Evolutionary conservation across 1,140 invertebrate genomes (phyloP).

Genomic region (Drosophila cardini): DNA sequence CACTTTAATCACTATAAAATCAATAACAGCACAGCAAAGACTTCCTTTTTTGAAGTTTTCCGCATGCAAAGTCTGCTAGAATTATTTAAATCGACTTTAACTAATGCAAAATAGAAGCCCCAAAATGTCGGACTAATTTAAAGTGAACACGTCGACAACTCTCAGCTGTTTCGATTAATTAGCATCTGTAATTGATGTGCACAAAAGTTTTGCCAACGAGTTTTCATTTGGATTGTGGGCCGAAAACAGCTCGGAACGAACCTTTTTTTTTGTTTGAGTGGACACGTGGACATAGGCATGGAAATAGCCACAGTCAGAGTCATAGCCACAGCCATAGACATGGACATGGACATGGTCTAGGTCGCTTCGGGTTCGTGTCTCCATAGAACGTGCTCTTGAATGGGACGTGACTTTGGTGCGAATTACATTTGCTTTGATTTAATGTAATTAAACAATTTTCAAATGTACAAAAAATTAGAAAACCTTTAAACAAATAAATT

Average conservation of each 20-base stretch:
- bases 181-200: conserved; percentile 83
- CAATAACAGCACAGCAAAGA: background rate
- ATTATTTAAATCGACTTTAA: background rate
- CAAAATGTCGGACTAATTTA: conserved; percentile 39
- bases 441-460: conserved; percentile 82
- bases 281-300: conserved; percentile 50
- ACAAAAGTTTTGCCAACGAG: conserved; percentile 75
- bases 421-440: conserved; percentile 83
- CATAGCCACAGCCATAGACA: conserved; percentile 43
- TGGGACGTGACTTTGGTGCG: conserved; percentile 80
- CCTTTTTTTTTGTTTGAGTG: conserved; percentile 62
- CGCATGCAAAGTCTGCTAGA: background rate
- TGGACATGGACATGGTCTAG: conserved; percentile 28
- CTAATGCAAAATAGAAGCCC: conserved; percentile 1
- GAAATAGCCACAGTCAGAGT: conserved; percentile 36
- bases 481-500: conserved; percentile 6
- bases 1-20: background rate
- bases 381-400: conserved; percentile 60
- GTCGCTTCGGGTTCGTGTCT: conserved; percentile 19
- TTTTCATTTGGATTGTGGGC: conserved; percentile 57
- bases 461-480: conserved; percentile 50
- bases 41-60: background rate
- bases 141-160: conserved; percentile 24
- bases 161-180: conserved; percentile 81
- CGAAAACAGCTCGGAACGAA: conserved; percentile 23